Evolutionary conservation across 2,797 vertebrate genomes (phyloP), one percentile per base, ranked within the genome.

Genomic region (Orestias chungarensis): DNA sequence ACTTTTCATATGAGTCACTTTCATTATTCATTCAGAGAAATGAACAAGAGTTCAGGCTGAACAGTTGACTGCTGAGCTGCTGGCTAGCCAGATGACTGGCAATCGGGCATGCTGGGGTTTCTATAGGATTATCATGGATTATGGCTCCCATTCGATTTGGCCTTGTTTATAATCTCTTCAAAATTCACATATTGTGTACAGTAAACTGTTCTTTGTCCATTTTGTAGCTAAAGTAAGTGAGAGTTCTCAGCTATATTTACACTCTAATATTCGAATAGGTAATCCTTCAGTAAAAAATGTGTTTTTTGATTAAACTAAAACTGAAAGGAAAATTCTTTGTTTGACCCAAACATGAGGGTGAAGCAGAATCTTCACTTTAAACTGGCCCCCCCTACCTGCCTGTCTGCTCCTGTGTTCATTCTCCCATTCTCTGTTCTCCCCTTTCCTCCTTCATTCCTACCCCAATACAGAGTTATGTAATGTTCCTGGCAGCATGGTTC

Each of bases 51-150:
- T n/a, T n/a, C 2, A 0, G 11, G 52, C 25, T 54, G 59, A 42
- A 33, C 57, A 35, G 25, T 4, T 64, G 46, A 52, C 73, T 40
- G 76, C 40, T 50, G 20, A 73, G 52, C 46, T 69, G 72, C 46
- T 75, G 71, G 73, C 71, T 40, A 68, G 71, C 69, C 70, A 74
- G 73, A 85, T 75, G 82, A 86, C 71, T 85, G 71, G 52, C 66
- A 73, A 68, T n/a, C 76, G 59, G 44, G 43, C 50, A 79, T 29
- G 31, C 77, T 54, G 79, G 70, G 73, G 73, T 86, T 88, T 82
- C 87, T 76, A 81, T 85, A 83, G 82, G 89, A 92, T 92, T 89
- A 92, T 81, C 72, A 44, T 12, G 82, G 83, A 91, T 92, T 89
- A 88, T 33, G 10, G 68, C 66, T 84, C 66, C 74, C 59, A 64